These are phyloP conservation scores for Labeo catla DNA, from an alignment of 2,113 vertebrate genomes.

Conservation along the genomic window DNA sequence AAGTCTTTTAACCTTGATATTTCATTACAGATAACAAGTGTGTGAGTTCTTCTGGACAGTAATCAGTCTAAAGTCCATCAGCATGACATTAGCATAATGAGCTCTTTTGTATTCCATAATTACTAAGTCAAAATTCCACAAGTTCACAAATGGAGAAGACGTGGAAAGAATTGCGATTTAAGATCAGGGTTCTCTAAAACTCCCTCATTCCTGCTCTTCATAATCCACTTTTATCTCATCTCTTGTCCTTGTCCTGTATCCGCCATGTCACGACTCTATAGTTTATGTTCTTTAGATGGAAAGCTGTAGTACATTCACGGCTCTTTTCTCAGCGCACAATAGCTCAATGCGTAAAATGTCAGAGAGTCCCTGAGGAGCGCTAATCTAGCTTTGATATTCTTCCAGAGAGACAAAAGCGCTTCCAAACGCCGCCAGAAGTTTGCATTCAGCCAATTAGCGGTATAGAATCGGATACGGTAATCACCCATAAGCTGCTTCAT, in stretches of 20 bases:
- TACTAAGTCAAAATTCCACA: background rate
- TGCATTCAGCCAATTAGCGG: background rate
- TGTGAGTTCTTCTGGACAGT: background rate
- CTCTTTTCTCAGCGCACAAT: background rate
- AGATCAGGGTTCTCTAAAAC: background rate
- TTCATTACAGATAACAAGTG: background rate
- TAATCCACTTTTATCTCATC: background rate
- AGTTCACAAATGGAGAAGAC: background rate
- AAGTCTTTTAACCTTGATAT: background rate
- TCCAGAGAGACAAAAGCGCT: background rate
- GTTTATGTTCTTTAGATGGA: background rate
- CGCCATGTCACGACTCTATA: background rate
- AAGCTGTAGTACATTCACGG: background rate
- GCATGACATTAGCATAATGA: slow-evolving; percentile 22
- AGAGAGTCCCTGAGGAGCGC: background rate
- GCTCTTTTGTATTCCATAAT: slow-evolving; percentile 11
- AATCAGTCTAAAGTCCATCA: slow-evolving; percentile 1
- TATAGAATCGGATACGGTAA: background rate
- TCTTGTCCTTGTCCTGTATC: background rate
- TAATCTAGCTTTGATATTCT: background rate
- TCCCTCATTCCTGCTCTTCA: background rate
- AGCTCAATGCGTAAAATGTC: background rate
- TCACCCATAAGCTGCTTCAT: background rate
- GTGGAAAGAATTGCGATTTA: background rate
- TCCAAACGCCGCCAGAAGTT: background rate